Evolutionary conservation across 2,113 vertebrate genomes (phyloP).

Genomic region (Lamprotornis superbus): DNA sequence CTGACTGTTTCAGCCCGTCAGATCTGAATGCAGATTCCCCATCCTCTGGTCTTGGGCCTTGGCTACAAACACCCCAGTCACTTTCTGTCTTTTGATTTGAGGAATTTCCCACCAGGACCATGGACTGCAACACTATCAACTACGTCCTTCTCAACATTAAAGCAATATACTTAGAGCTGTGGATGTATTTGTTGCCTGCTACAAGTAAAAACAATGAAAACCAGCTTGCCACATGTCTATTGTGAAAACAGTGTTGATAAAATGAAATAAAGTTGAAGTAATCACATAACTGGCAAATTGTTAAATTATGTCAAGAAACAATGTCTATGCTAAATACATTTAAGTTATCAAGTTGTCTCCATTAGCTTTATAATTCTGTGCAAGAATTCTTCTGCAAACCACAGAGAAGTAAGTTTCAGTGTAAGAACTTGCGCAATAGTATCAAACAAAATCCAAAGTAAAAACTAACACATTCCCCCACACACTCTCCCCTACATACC

Average conservation of each 20-base stretch:
- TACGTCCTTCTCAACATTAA: not conserved
- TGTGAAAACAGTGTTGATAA: not conserved
- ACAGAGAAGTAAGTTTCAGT: not conserved
- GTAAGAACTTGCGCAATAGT: not conserved
- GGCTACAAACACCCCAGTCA: not conserved
- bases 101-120: not conserved
- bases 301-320: not conserved
- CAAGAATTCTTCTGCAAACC: not conserved
- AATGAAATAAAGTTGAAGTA: not conserved
- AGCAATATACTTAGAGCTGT: not conserved
- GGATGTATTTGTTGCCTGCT: not conserved
- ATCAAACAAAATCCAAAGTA: not conserved
- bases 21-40: not conserved
- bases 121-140: not conserved
- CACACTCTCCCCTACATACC: accelerated
- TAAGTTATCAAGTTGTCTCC: not conserved
- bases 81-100: not conserved
- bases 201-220: not conserved
- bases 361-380: not conserved
- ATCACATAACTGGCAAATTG: not conserved
- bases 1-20: not conserved
- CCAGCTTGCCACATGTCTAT: not conserved
- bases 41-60: not conserved
- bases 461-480: not conserved
- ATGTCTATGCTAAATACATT: not conserved